Evolutionary conservation across 30 jellyfish, hydroid and myxozoan genomes (phyloP).

Genomic region (Catostylus mosaicus): DNA sequence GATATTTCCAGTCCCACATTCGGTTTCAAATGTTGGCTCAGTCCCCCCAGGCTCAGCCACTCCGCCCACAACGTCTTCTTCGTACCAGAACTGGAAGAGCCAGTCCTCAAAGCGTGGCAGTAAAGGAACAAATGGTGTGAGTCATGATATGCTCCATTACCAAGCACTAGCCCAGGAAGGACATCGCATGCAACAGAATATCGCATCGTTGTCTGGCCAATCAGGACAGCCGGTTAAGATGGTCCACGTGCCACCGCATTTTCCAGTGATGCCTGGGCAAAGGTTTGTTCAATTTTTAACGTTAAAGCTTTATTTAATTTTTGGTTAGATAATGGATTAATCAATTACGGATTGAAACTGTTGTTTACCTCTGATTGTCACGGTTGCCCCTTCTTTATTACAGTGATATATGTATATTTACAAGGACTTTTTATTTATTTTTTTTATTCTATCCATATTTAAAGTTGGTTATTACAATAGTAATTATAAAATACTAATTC

Average conservation of each 20-base stretch:
- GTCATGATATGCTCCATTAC: constrained; percentile 53
- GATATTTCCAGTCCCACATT: constrained; percentile 56
- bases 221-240: constrained; percentile 49
- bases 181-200: constrained; percentile 60
- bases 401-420: no score
- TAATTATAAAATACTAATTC: no score
- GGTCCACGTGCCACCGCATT: constrained; percentile 72
- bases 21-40: constrained; percentile 27
- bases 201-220: constrained; percentile 36
- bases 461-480: no score
- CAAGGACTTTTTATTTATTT: no score
- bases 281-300: constrained; percentile 21
- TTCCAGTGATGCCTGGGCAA: constrained; percentile 60
- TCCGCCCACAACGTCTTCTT: constrained; percentile 42
- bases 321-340: no score
- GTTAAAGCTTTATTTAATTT: no score
- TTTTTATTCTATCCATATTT: no score
- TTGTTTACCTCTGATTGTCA: no score
- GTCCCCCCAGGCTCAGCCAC: constrained; percentile 38
- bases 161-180: constrained; percentile 74
- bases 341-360: no score
- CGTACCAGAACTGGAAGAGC: constrained; percentile 71
- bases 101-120: constrained; percentile 43
- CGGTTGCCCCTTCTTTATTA: no score
- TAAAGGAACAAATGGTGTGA: constrained; percentile 32